phyloP scores from a whole-genome alignment of 2,797 vertebrate genomes.

The Myripristis jacobus region DNA sequence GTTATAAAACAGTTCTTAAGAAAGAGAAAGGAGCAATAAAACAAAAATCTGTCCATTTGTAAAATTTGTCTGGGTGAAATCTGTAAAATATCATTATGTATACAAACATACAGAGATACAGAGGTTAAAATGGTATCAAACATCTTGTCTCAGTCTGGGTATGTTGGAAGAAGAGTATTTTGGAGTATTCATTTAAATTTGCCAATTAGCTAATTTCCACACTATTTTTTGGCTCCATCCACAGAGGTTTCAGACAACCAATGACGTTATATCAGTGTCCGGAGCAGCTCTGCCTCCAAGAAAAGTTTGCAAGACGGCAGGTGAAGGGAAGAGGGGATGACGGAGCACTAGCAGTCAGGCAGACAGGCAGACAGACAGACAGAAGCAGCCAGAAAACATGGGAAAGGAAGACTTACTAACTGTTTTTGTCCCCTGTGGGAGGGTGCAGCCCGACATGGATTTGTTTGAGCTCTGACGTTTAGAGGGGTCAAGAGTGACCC shows the following conservation, averaged over 20 bases:
- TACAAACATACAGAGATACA: no score
- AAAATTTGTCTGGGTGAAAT: no score
- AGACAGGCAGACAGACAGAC: constrained; percentile 63
- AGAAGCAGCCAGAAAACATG: constrained; percentile 80
- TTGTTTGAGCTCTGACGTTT: constrained; percentile 97
- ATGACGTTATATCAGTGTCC: constrained; percentile 8
- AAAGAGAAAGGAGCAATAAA: no score
- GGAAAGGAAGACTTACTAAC: constrained; percentile 94
- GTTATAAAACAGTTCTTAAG: no score
- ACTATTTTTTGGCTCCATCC: no score
- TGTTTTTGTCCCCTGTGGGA: constrained; percentile 96
- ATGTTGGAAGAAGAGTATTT: no score
- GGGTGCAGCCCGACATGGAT: constrained; percentile 93
- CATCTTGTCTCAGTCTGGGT: no score
- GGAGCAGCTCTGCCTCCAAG: constrained; percentile 40
- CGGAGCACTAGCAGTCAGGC: constrained; percentile 27
- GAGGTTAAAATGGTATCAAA: no score
- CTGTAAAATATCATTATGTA: no score
- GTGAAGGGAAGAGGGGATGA: constrained; percentile 53
- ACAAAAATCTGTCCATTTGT: no score
- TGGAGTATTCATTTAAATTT: no score
- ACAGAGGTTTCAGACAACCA: neutral
- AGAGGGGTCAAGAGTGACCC: constrained; percentile 99
- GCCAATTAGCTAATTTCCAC: no score
- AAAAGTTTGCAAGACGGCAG: constrained; percentile 41